phyloP scores from a whole-genome alignment of 1,140 invertebrate species.

The Drosophila ananassae region DNA sequence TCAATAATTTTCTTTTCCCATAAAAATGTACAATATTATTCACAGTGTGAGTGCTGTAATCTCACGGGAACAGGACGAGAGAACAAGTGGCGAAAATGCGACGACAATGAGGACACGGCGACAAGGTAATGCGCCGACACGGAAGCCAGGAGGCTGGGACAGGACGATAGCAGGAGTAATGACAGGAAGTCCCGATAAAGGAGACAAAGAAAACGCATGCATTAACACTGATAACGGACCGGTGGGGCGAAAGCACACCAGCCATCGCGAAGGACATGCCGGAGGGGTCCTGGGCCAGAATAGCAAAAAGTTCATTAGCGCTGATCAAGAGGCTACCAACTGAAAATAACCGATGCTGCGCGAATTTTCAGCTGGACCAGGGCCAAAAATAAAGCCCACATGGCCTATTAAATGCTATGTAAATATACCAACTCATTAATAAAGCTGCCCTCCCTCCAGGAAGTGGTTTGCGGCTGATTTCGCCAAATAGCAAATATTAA shows the following conservation, averaged over 20 bases:
- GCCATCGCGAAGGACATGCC: neutral
- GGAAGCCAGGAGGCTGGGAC: constrained; percentile 40
- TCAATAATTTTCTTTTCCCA: neutral
- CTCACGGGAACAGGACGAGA: constrained; percentile 35
- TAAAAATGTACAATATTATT: neutral
- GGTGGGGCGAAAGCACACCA: neutral
- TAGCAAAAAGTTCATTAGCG: constrained; percentile 74
- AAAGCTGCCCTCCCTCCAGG: constrained; percentile 31
- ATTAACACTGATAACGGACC: constrained; percentile 67
- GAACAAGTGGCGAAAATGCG: constrained; percentile 18
- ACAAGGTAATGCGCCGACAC: constrained; percentile 61
- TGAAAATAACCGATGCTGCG: constrained; percentile 37
- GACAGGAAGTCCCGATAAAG: constrained; percentile 74
- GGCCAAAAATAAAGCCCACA: constrained; percentile 40
- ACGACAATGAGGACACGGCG: constrained; percentile 28
- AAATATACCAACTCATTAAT: constrained; percentile 61
- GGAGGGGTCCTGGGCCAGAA: neutral
- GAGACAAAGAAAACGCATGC: constrained; percentile 72
- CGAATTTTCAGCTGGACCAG: constrained; percentile 12
- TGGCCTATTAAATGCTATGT: constrained; percentile 54
- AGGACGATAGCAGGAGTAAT: constrained; percentile 71
- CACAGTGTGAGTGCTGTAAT: constrained; percentile 45
- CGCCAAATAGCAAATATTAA: constrained; percentile 49
- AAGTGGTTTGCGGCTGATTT: constrained; percentile 45
- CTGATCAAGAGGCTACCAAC: constrained; percentile 53